These are phyloP conservation scores for Polia nebulosa DNA, from an alignment of 2,888 invertebrate genomes.

Conservation along the genomic window DNA sequence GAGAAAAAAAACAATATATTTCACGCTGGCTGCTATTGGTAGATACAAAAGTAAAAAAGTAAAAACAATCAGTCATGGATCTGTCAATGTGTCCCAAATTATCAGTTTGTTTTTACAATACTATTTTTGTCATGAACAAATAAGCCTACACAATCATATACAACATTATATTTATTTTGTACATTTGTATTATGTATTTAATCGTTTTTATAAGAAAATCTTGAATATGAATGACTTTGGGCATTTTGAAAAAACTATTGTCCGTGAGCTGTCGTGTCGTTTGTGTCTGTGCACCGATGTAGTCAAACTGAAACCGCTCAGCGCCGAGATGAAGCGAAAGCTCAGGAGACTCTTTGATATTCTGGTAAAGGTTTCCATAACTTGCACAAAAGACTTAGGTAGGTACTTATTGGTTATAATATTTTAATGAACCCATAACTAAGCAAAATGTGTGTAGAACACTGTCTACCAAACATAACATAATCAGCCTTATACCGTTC, in stretches of 20 bases:
- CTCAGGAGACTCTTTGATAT: constrained; percentile 86
- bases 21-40: constrained; percentile 51
- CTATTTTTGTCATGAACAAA: constrained; percentile 73
- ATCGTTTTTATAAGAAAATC: constrained; percentile 62
- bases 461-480: no score
- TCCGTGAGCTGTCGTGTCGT: constrained; percentile 87
- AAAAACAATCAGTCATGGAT: constrained; percentile 58
- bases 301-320: constrained; percentile 86
- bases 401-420: background rate
- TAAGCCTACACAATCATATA: constrained; percentile 65
- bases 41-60: constrained; percentile 49
- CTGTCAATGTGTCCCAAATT: constrained; percentile 78
- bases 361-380: constrained; percentile 70
- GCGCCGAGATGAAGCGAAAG: constrained; percentile 84
- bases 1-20: constrained; percentile 21
- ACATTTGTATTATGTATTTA: constrained; percentile 55
- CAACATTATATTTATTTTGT: constrained; percentile 58
- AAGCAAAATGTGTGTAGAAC: background rate
- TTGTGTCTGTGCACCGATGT: constrained; percentile 88
- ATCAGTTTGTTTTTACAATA: constrained; percentile 72
- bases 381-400: background rate
- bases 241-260: constrained; percentile 85
- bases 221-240: constrained; percentile 86
- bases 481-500: no score
- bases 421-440: background rate